These are phyloP conservation scores for Drosophila macrospina DNA, from an alignment of 2,888 invertebrate species.

Conservation along the genomic window DNA sequence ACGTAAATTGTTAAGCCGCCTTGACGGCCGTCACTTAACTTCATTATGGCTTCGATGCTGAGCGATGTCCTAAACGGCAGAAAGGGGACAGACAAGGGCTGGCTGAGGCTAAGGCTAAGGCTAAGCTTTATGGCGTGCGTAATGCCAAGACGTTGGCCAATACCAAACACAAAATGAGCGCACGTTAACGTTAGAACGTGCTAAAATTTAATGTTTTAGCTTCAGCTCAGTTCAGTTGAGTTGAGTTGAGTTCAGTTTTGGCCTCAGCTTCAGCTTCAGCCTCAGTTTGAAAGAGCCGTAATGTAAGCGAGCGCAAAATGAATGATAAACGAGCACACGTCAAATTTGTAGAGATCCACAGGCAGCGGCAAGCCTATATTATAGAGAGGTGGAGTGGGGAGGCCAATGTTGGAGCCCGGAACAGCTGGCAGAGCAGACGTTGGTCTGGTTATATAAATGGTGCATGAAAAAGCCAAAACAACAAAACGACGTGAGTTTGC, in stretches of 20 bases:
- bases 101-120: slow-evolving; percentile 27
- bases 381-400: not conserved
- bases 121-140: slow-evolving; percentile 82
- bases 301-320: slow-evolving; percentile 80
- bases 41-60: slow-evolving; percentile 67
- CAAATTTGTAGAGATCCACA: slow-evolving; percentile 62
- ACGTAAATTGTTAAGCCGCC: slow-evolving; percentile 72
- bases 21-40: slow-evolving; percentile 75
- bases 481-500: slow-evolving; percentile 80
- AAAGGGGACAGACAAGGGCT: not conserved
- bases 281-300: slow-evolving; percentile 29
- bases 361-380: slow-evolving; percentile 11
- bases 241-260: too few relatives aligned
- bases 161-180: slow-evolving; percentile 64
- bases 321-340: slow-evolving; percentile 83
- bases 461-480: slow-evolving; percentile 82
- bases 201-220: slow-evolving; percentile 81
- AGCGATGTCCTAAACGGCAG: slow-evolving; percentile 38
- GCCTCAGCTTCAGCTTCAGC: not conserved
- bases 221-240: slow-evolving; percentile 26
- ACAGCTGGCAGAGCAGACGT: slow-evolving; percentile 65
- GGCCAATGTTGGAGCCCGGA: slow-evolving; percentile 33
- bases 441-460: slow-evolving; percentile 74
- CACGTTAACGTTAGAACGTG: slow-evolving; percentile 77
- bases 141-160: slow-evolving; percentile 66